Base-by-base conservation (phyloP, 2,888 invertebrate species). In the Lordiphosa fenestrarum region DNA sequence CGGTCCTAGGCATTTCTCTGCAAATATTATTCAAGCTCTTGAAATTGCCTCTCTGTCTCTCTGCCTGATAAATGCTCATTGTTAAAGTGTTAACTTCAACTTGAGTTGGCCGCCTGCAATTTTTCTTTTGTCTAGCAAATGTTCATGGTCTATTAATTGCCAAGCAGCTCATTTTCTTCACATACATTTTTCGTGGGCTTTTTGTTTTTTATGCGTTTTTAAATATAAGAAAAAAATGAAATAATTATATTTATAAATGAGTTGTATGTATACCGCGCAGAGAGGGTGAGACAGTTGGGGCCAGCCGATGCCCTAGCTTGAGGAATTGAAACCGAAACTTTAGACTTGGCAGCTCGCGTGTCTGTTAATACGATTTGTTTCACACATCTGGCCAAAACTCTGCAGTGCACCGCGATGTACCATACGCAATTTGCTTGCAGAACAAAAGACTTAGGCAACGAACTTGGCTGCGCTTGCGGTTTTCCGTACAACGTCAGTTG, bases 121-220 rank as follows among this genome's bases (percentile, higher is more conserved):
- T 60, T 63, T 75, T 73, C 61, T 52, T 56, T 57, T 59, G 72
- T 78, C 83, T 80, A 64, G 84, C 75, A 58, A 49, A 57, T 63
- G 53, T 84, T 76, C 71, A 83, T 80, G 80, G 80, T 80, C 80
- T 80, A 80, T 80, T 85, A 80, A 80, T 66, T 75, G 60, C 52
- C 46, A 44, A 53, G 59, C 53, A 53, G 56, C 46, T 50, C 58
- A 71, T 70, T 78, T 82, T 74, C 80, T 75, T 69, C 46, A 40
- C 55, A 23, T 37, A 40, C 53, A 40, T 35, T 52, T 54, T 52
- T 50, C 47, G 61, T 46, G 37, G 56, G 59, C 54, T 50, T 50
- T 46, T 57, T 23, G 23, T 47, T 56, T 66, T 66, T 54, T 37
- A 51, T 48, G 38, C 15, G 44, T 44, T 44, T 39, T 44, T 30